Evolutionary conservation across 1,140 invertebrate species (phyloP).

Genomic region (Drosophila bifasciata): DNA sequence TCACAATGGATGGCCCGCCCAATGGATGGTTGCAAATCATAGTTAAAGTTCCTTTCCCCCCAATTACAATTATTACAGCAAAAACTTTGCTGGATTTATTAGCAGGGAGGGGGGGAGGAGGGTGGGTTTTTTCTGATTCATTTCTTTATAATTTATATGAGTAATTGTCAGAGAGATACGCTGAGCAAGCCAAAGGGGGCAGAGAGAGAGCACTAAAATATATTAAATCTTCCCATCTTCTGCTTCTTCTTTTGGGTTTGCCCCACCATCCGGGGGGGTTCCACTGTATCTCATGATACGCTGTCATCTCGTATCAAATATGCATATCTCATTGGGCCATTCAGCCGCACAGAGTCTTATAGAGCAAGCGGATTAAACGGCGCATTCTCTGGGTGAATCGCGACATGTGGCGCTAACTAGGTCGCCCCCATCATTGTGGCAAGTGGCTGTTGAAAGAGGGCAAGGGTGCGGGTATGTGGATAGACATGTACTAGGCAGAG

Average conservation of each 20-base stretch:
- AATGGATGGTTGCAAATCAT: conserved; percentile 51
- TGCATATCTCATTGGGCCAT: conserved; percentile 76
- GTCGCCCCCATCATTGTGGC: conserved; percentile 13
- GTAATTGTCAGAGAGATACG: conserved; percentile 50
- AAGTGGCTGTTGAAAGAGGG: conserved; percentile 5
- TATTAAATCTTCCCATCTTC: conserved; percentile 58
- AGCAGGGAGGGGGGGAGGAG: conserved; percentile 5
- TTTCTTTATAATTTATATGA: conserved; percentile 80
- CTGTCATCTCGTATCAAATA: conserved; percentile 70
- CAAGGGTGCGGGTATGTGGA: too few species aligned
- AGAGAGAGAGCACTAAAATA: conserved; percentile 51
- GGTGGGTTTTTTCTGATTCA: conserved; percentile 69
- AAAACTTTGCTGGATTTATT: conserved; percentile 70
- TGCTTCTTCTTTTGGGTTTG: conserved; percentile 3
- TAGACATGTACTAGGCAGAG: too few species aligned
- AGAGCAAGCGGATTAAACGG: conserved; percentile 7
- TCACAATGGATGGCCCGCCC: conserved; percentile 69
- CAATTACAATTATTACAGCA: conserved; percentile 80
- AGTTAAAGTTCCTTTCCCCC: conserved; percentile 49
- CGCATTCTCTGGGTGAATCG: conserved; percentile 14
- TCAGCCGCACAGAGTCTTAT: conserved; percentile 45
- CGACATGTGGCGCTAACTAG: conserved; percentile 63
- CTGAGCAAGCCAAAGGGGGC: too few species aligned
- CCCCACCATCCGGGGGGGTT: not conserved
- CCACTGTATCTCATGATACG: conserved; percentile 14